Base-by-base conservation (phyloP, 2,113 vertebrate species). In the Petrocephalus microphthalmus region DNA sequence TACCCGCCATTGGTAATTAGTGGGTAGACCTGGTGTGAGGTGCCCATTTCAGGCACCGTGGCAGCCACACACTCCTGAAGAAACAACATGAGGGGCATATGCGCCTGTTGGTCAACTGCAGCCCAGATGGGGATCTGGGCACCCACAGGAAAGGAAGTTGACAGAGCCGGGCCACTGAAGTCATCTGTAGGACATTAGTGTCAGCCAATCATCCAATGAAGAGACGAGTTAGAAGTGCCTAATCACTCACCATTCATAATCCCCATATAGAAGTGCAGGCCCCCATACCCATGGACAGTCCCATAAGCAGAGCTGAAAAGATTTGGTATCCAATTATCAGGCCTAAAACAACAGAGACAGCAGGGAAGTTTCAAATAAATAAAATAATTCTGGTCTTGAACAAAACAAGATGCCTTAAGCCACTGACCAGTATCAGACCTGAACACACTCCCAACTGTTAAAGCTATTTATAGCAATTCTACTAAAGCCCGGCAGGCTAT, bases 1-100 rank as follows among this genome's bases (percentile, higher is more conserved):
- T 89, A 96, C 96, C 96, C 96, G 25, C 96, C 92, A 71, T 96
- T 96, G 45, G 67, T 33, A 56, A 97, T 91, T 47, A 97, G 85
- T 1, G 92, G 94, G 90, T 96, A 92, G 29, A 88, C 89, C 54
- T 85, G 90, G 49, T 67, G 91, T 0, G 74, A 88, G 0, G 85
- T 64, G 4, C 78, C 57, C 47, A 95, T 90, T 8, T 92, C 90
- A 0, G 88, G 49, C 0, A 92, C 93, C 0, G 93, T 57, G 0
- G 94, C 92, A 1, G 95, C 95, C 1, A 95, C 92, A 90, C 95
- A 96, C 57, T 96, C 92, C 1, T 96, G 96, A 90, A 96, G 90
- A 49, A 94, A 94, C 20, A 97, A 52, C n/a, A 92, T 90, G 83
- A 96, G 87, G 0, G 95, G 94, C 78, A 95, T 95, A 90, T 96